These are phyloP conservation scores for Idaea biselata DNA, from an alignment of 2,888 invertebrate species.

Conservation along the genomic window DNA sequence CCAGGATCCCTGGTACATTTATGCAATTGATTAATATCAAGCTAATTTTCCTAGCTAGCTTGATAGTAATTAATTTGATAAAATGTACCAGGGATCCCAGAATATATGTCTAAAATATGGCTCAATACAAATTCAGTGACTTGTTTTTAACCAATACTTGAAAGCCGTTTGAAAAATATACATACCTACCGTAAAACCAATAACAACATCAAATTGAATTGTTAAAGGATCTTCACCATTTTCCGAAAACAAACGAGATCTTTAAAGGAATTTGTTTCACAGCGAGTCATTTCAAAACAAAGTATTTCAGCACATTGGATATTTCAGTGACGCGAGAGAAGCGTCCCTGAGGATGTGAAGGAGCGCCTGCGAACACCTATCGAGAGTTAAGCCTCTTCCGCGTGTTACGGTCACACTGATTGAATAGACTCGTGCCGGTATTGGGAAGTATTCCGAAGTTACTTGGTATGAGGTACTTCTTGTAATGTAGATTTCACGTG, in stretches of 20 bases:
- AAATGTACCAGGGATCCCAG: too few species aligned
- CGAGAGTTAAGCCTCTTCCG: slow-evolving; percentile 56
- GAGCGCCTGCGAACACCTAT: slow-evolving; percentile 48
- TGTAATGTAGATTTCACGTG: too few species aligned
- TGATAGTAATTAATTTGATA: too few species aligned
- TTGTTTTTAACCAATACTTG: too few species aligned
- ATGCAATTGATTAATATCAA: too few species aligned
- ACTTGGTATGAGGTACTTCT: background rate
- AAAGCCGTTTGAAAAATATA: too few species aligned
- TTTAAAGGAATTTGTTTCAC: slow-evolving; percentile 6
- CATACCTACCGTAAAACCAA: too few species aligned
- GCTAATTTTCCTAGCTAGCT: too few species aligned
- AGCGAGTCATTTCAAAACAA: slow-evolving; percentile 22
- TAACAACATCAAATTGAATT: too few species aligned
- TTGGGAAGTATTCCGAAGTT: slow-evolving; percentile 23
- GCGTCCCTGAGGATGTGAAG: slow-evolving; percentile 61
- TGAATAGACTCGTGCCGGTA: slow-evolving; percentile 35
- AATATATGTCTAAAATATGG: too few species aligned
- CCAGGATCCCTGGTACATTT: too few species aligned
- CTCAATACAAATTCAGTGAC: too few species aligned
- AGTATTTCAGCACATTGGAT: slow-evolving; percentile 57
- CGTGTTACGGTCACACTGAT: slow-evolving; percentile 45
- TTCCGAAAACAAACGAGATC: background rate
- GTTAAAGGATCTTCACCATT: background rate
- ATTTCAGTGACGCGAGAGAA: slow-evolving; percentile 50